These are phyloP conservation scores for Poeciliopsis paucimaculata DNA, from an alignment of 2,797 vertebrate species.

Conservation along the genomic window DNA sequence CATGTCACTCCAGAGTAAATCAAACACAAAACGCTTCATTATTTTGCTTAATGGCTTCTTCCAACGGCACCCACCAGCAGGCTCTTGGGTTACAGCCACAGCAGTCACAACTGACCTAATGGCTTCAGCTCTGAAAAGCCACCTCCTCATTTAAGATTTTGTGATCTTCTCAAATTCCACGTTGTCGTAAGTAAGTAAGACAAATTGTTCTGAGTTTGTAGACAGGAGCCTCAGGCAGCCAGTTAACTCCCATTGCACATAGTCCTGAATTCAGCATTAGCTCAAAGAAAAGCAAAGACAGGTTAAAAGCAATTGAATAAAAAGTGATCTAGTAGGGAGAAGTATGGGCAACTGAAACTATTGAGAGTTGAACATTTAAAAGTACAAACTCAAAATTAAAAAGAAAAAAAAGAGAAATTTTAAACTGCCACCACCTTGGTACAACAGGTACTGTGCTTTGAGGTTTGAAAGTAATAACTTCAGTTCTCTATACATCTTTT, in stretches of 20 bases:
- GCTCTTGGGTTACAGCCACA: conserved; percentile 13
- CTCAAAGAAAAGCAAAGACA: not conserved
- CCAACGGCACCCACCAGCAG: not conserved
- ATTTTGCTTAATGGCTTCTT: conserved; percentile 12
- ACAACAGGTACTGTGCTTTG: not conserved
- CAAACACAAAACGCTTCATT: conserved; percentile 17
- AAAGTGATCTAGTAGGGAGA: not conserved
- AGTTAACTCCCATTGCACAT: not conserved
- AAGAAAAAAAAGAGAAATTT: too few species aligned
- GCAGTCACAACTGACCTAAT: not conserved
- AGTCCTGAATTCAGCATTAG: not conserved
- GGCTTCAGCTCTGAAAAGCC: conserved; percentile 5
- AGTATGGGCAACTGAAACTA: not conserved
- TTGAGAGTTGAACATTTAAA: not conserved
- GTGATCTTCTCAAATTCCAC: conserved; percentile 7
- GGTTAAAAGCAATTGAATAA: not conserved
- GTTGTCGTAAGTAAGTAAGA: conserved; percentile 11
- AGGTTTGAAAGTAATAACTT: not conserved
- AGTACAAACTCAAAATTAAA: not conserved
- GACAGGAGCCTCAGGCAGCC: not conserved
- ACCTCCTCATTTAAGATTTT: conserved; percentile 12
- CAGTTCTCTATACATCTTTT: not conserved
- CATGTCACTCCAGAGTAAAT: conserved; percentile 12
- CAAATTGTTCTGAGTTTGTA: conserved; percentile 4
- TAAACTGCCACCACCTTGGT: not conserved